phyloP scores from a whole-genome alignment of 2,888 invertebrate species.

The Eupithecia insigniata region DNA sequence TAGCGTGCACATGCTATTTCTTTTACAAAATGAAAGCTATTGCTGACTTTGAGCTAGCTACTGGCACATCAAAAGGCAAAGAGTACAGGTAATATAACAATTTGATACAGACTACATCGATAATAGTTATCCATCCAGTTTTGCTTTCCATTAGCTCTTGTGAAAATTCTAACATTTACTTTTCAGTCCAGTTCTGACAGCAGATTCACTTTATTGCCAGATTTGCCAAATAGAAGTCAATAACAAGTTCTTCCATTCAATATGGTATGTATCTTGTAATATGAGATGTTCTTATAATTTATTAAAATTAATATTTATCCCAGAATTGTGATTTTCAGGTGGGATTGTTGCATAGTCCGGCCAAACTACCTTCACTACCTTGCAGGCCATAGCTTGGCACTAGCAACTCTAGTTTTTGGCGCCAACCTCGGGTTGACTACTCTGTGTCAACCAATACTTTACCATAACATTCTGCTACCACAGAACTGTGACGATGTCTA shows the following conservation, averaged over 20 bases:
- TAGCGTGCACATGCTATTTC: conserved; percentile 68
- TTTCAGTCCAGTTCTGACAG: conserved; percentile 81
- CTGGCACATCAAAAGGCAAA: conserved; percentile 74
- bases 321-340: conserved; percentile 78
- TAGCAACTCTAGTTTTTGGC: conserved; percentile 88
- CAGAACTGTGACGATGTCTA: conserved; percentile 94
- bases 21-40: conserved; percentile 77
- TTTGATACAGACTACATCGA: too few relatives aligned
- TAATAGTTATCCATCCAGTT: background rate
- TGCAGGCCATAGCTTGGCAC: conserved; percentile 86
- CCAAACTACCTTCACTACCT: conserved; percentile 91
- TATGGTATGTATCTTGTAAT: conserved; percentile 85
- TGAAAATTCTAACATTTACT: background rate
- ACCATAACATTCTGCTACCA: conserved; percentile 89
- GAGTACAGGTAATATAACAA: conserved; percentile 65
- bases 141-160: background rate
- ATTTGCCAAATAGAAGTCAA: conserved; percentile 92
- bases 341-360: conserved; percentile 93
- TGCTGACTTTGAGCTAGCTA: conserved; percentile 73
- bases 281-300: background rate
- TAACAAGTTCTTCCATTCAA: conserved; percentile 91
- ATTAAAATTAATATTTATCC: background rate
- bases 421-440: conserved; percentile 93
- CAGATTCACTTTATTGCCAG: conserved; percentile 91
- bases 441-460: conserved; percentile 91